Percentiles rank a stretch among this genome's conserved stretches.
Conservation (phyloP, 2,113 vertebrate genomes). For the Gnathonemus echidnorhynchus region DNA sequence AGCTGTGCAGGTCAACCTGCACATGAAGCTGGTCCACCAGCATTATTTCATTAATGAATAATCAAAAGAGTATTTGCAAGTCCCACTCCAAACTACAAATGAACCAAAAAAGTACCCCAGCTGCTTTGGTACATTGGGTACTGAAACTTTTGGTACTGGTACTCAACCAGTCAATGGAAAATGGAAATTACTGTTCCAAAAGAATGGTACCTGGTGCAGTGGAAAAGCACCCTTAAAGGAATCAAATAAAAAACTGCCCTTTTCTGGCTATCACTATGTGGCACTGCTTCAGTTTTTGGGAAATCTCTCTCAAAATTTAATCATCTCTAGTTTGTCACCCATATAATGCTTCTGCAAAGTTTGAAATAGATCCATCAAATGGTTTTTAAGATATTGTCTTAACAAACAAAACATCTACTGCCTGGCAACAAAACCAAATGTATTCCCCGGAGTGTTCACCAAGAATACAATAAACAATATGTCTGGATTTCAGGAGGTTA, state of each 20-base stretch:
- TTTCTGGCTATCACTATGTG: not conserved
- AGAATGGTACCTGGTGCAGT: too few relatives aligned
- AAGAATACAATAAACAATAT: not conserved
- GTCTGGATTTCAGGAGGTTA: not conserved
- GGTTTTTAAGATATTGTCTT: not conserved
- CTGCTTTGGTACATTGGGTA: not conserved
- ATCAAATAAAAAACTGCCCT: not conserved
- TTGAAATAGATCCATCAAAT: not conserved
- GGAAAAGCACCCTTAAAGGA: too few relatives aligned
- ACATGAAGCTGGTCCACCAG: too few relatives aligned
- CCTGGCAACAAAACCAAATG: not conserved
- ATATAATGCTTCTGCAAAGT: not conserved
- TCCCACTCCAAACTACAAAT: not conserved
- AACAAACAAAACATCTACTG: not conserved
- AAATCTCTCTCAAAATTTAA: not conserved
- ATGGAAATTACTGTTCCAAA: not conserved
- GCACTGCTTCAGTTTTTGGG: not conserved
- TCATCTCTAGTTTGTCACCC: not conserved
- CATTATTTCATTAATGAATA: not conserved
- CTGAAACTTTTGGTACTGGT: not conserved
- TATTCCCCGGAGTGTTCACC: not conserved
- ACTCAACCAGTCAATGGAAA: not conserved
- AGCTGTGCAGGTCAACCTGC: too few relatives aligned
- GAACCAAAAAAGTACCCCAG: not conserved
- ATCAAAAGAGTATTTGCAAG: not conserved